Conservation (phyloP, 1,140 invertebrate species). For the Homalodisca vitripennis region DNA sequence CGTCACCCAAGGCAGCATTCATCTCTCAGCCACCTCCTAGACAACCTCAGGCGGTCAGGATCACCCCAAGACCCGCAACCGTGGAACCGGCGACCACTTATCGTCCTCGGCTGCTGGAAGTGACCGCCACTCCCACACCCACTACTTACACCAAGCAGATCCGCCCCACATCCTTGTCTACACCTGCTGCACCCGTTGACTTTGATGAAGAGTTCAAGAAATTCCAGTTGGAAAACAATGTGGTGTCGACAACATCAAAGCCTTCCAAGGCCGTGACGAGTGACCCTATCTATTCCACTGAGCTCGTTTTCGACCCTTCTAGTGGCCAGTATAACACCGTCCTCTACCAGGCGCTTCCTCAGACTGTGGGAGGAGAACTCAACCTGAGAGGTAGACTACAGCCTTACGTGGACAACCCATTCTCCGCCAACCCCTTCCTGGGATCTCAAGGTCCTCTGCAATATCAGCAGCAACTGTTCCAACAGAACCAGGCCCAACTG, state of each 20-base stretch:
- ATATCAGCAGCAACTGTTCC: conserved; percentile 60
- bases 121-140: conserved; percentile 47
- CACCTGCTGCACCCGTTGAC: conserved; percentile 52
- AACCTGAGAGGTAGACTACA: conserved; percentile 70
- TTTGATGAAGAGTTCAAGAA: conserved; percentile 73
- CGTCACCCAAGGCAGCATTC: conserved; percentile 50
- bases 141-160: conserved; percentile 41
- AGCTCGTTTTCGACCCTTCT: conserved; percentile 73
- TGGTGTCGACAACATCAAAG: conserved; percentile 44
- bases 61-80: conserved; percentile 56
- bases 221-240: conserved; percentile 71
- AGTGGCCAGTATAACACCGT: conserved; percentile 78
- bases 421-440: conserved; percentile 34
- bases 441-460: conserved; percentile 26
- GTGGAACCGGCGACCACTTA: conserved; percentile 62
- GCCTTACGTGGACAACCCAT: conserved; percentile 58
- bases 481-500: conserved; percentile 65
- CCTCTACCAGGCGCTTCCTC: conserved; percentile 71
- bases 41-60: conserved; percentile 49
- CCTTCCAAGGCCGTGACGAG: conserved; percentile 41
- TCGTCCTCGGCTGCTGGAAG: conserved; percentile 60
- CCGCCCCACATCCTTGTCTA: conserved; percentile 49
- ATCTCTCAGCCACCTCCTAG: conserved; percentile 32
- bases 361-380: conserved; percentile 63
- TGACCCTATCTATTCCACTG: conserved; percentile 66